A percentile compares a stretch with the other conserved stretches of the same genome.
Conservation (phyloP, 1,140 invertebrate species). For the Tetranychus urticae region DNA sequence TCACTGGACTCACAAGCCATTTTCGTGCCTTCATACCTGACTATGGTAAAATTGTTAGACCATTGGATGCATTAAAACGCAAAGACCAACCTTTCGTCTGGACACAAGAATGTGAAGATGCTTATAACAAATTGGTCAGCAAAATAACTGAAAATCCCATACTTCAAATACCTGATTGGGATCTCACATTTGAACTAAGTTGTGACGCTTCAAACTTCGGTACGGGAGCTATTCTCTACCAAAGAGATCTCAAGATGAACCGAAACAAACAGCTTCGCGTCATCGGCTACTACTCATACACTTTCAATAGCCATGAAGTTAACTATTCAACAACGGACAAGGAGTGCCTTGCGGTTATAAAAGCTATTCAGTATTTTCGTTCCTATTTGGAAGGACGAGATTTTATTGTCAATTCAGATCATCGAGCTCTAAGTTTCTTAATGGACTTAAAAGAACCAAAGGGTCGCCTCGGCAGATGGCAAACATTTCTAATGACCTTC, state of each 20-base stretch:
- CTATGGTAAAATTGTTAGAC: conserved; percentile 15
- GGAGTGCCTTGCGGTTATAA: conserved; percentile 21
- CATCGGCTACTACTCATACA: conserved; percentile 17
- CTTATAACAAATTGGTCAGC: not conserved
- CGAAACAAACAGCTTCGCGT: conserved; percentile 8
- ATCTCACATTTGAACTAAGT: conserved; percentile 7
- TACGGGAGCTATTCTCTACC: conserved; percentile 8
- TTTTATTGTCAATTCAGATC: not conserved
- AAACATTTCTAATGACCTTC: not conserved
- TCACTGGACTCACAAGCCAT: not conserved
- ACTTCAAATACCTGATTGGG: conserved; percentile 1
- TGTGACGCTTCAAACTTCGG: conserved; percentile 9
- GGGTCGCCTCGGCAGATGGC: not conserved
- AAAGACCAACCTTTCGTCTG: not conserved
- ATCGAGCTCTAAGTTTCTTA: not conserved
- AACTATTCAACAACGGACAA: conserved; percentile 22
- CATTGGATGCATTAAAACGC: not conserved
- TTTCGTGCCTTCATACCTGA: conserved; percentile 12
- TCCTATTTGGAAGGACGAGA: not conserved
- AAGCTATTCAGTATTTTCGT: conserved; percentile 21
- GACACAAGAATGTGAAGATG: not conserved
- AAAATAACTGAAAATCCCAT: not conserved
- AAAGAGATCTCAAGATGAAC: not conserved
- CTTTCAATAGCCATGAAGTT: conserved; percentile 17
- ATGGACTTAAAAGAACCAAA: not conserved